phyloP scores from a whole-genome alignment of 2,113 vertebrate genomes.

The Pungitius pungitius region DNA sequence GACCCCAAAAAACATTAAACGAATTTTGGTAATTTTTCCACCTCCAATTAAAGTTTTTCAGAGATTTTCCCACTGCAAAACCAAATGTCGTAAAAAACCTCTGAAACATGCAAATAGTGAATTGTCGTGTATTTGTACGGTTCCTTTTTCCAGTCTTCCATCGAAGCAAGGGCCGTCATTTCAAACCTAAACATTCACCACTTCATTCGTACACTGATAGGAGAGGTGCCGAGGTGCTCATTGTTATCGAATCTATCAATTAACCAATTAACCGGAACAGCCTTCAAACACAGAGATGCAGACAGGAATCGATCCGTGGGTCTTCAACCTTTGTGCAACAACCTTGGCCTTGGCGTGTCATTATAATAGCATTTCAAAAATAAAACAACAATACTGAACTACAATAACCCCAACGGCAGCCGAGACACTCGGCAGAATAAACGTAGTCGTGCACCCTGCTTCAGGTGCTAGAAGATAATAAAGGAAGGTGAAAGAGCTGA shows the following conservation, averaged over 20 bases:
- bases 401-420: not conserved
- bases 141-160: no score
- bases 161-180: no score
- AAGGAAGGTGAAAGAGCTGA: constrained; percentile 1
- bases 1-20: not conserved
- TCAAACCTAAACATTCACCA: not conserved
- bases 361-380: not conserved
- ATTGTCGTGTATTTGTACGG: no score
- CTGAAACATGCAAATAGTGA: no score
- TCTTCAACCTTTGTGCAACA: not conserved
- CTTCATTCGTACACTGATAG: not conserved
- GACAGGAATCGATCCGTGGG: no score
- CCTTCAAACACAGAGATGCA: no score
- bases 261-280: no score
- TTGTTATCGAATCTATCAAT: no score
- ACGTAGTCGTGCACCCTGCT: not conserved
- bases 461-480: not conserved
- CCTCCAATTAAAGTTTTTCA: not conserved
- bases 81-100: not conserved
- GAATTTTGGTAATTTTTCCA: not conserved
- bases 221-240: no score
- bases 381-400: not conserved
- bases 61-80: not conserved
- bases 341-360: not conserved
- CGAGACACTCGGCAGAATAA: not conserved